These are phyloP conservation scores for Tangachromis dhanisi DNA, from an alignment of 2,113 vertebrate species.

Conservation along the genomic window DNA sequence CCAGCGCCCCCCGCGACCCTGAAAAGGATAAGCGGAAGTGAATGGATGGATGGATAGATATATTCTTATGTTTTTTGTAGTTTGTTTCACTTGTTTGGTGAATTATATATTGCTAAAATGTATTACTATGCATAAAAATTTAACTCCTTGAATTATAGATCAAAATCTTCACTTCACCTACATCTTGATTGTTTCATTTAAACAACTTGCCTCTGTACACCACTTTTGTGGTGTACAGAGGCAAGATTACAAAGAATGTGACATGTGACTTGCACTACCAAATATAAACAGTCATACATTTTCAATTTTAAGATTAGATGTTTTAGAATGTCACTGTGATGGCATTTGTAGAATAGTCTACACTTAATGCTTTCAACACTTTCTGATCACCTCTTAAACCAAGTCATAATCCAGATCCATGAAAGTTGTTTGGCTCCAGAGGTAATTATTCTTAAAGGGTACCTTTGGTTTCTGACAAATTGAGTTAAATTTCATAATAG, in stretches of 20 bases:
- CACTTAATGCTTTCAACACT: background rate
- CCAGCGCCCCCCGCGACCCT: background rate
- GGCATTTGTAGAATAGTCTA: background rate
- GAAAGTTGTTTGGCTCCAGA: background rate
- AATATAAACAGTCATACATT: background rate
- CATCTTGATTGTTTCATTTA: background rate
- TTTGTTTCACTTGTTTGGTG: background rate
- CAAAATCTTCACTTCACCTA: background rate
- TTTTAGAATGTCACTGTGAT: background rate
- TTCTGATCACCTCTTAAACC: background rate
- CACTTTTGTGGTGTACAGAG: background rate
- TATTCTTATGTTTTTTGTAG: background rate
- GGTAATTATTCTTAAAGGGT: constrained; percentile 1
- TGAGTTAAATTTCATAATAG: constrained; percentile 38
- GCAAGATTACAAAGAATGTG: background rate
- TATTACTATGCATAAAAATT: background rate
- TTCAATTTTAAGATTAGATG: background rate
- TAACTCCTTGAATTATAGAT: background rate
- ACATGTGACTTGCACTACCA: background rate
- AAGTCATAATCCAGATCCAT: constrained; percentile 3
- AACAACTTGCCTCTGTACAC: too few relatives aligned
- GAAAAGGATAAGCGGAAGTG: background rate
- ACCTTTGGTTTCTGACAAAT: constrained; percentile 20
- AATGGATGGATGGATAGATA: background rate
- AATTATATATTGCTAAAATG: background rate